Evolutionary conservation across 1,140 invertebrate species (phyloP).

Genomic region (Ruditapes philippinarum): DNA sequence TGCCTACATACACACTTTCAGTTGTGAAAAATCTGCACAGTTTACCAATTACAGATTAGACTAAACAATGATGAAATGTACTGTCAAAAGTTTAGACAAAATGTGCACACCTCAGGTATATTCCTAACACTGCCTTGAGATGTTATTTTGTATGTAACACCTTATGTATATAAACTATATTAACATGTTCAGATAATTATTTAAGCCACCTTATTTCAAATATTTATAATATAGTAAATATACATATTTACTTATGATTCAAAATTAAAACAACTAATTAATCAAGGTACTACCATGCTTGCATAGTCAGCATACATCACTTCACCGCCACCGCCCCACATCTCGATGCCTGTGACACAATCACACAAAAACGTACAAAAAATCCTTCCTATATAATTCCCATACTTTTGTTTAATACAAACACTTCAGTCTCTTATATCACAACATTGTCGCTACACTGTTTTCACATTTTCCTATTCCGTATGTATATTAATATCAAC

Average conservation of each 20-base stretch:
- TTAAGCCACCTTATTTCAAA: no score
- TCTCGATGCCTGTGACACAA: background rate
- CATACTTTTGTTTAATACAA: conserved; percentile 2
- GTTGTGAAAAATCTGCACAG: background rate
- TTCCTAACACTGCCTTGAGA: no score
- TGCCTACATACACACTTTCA: no score
- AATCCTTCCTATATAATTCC: conserved; percentile 6
- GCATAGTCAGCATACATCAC: conserved; percentile 57
- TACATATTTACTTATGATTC: no score
- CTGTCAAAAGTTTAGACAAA: no score
- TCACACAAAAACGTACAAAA: background rate
- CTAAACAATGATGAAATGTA: background rate
- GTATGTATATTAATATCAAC: background rate
- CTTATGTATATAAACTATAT: no score
- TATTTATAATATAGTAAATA: no score
- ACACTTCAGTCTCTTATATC: background rate
- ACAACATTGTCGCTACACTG: background rate
- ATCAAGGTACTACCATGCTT: conserved; percentile 34
- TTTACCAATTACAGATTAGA: background rate
- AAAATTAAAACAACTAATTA: background rate
- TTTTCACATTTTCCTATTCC: conserved; percentile 7
- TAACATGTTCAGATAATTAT: no score
- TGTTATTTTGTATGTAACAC: no score
- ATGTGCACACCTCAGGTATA: no score
- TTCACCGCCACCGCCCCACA: conserved; percentile 45